Evolutionary conservation across 2,797 vertebrate species (phyloP), one percentile per base, ranked within the genome.

Genomic region (Sciurus vulgaris): DNA sequence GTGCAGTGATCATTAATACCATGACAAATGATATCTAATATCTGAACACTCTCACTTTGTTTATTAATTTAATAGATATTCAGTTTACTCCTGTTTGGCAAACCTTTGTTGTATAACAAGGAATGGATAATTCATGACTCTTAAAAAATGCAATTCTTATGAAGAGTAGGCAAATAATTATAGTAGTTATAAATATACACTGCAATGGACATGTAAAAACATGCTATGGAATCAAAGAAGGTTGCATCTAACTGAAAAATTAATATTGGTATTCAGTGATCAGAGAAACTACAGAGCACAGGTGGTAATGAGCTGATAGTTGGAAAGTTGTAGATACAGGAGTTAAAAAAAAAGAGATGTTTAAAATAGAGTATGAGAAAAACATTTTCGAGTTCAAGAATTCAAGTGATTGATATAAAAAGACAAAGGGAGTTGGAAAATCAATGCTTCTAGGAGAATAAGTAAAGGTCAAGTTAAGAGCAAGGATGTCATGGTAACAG

Each of bases 121-220:
- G 18, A 47, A 49, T 18, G 10, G 7, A 20, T 67, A 77, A 33
- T 9, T 79, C 17, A 70, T 3, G 6, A 74, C 14, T 24, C 6
- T 83, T 51, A 82, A 11, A 11, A 22, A 83, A 77, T 59, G 6
- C 30, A 51, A 33, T 85, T 76, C 7, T 22, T 69, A 44, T 2
- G 13, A 91, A 44, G 69, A 3, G 9, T 14, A 69, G 63, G 22
- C 44, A 88, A 79, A 67, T 83, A 73, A n/a, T 47, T 91, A 76
- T 44, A 28, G 14, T 1, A 4, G 74, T 18, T n/a, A 10, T 38
- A 44, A 84, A 0, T 5, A 6, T 28, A 12, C 3, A 4, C 7
- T n/a, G 0, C 13, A 82, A 12, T 3, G 30, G 3, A 1, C 63
- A 5, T 9, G 9, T 44, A 11, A 26, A 33, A 69, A 38, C 30